These are phyloP conservation scores for Cyclina sinensis DNA, from an alignment of 1,140 invertebrate species.

Conservation along the genomic window DNA sequence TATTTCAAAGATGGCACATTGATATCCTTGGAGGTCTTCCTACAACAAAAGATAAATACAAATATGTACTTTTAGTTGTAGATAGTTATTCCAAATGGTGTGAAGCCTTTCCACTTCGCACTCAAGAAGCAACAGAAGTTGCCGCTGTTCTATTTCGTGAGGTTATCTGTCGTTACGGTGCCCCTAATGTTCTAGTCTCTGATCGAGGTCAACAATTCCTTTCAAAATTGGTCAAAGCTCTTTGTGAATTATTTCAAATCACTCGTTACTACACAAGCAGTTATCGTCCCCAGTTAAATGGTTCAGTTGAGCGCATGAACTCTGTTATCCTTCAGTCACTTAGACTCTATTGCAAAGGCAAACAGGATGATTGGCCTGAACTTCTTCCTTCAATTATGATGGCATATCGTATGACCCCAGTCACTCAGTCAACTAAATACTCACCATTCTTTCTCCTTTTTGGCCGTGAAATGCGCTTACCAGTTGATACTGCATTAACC, in stretches of 20 bases:
- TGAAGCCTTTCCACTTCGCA: neutral
- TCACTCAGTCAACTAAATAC: neutral
- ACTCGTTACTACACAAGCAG: neutral
- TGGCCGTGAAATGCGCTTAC: conserved; percentile 1
- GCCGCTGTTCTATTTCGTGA: conserved; percentile 18
- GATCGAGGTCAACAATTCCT: conserved; percentile 49
- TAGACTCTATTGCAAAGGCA: conserved; percentile 34
- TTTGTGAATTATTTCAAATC: conserved; percentile 51
- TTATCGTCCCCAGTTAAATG: conserved; percentile 60
- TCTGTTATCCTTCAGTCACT: conserved; percentile 36
- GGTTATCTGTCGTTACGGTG: conserved; percentile 51
- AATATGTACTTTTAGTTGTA: conserved; percentile 28
- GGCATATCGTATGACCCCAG: conserved; percentile 30
- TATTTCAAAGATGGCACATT: conserved; percentile 8
- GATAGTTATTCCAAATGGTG: conserved; percentile 7
- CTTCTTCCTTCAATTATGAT: conserved; percentile 53
- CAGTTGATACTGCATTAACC: neutral
- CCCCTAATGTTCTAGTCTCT: conserved; percentile 35
- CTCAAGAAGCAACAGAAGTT: conserved; percentile 4
- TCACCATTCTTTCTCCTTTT: conserved; percentile 6
- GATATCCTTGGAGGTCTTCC: conserved; percentile 43
- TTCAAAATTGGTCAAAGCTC: conserved; percentile 25
- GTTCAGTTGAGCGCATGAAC: conserved; percentile 39
- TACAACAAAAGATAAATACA: neutral
- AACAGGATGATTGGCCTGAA: conserved; percentile 61